These are phyloP conservation scores for Acrocephalus scirpaceus DNA, from an alignment of 2,797 vertebrate species.

Conservation along the genomic window DNA sequence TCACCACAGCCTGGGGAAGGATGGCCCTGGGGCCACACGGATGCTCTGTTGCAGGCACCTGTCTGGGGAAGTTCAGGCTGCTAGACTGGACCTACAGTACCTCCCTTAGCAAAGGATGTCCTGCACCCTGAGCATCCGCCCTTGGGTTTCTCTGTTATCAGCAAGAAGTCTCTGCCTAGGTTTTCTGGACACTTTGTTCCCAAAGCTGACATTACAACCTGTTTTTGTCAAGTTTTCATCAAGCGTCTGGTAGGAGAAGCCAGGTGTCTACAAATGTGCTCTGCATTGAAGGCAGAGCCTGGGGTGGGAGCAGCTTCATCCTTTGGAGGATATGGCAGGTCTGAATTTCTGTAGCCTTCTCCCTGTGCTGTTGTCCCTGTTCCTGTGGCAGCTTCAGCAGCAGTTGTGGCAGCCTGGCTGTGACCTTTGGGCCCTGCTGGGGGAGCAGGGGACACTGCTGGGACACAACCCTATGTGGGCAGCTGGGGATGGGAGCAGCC, in stretches of 20 bases:
- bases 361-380: background rate
- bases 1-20: background rate
- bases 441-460: background rate
- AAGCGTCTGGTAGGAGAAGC: background rate
- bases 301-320: background rate
- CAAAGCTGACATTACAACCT: background rate
- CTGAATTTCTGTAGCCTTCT: background rate
- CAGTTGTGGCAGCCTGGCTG: background rate
- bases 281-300: background rate
- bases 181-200: background rate
- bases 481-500: fast-evolving
- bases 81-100: background rate
- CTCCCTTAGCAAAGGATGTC: background rate
- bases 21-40: background rate
- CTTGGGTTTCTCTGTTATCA: background rate
- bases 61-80: background rate
- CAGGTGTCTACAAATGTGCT: background rate
- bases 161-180: background rate
- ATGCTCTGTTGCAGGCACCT: fast-evolving
- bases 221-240: background rate
- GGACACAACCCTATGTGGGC: fast-evolving
- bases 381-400: background rate
- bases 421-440: background rate
- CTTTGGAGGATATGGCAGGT: background rate
- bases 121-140: fast-evolving